phyloP scores from a whole-genome alignment of 2,888 invertebrate species.

The Aricia artaxerxes region DNA sequence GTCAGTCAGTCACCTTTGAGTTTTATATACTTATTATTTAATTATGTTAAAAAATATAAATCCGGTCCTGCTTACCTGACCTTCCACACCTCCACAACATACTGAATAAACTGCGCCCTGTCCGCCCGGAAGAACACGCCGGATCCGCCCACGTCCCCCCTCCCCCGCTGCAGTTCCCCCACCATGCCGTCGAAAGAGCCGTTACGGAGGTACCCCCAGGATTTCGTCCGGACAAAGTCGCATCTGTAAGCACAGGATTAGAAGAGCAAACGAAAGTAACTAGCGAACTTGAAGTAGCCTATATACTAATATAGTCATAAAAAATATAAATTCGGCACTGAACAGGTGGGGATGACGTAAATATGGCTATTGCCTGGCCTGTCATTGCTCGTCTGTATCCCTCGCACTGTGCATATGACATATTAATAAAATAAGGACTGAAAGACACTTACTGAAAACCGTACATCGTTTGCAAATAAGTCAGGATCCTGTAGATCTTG shows the following conservation, averaged over 20 bases:
- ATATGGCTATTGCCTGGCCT: too few relatives aligned
- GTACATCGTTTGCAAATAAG: conserved; percentile 82
- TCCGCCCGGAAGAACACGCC: conserved; percentile 84
- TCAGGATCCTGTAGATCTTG: conserved; percentile 80
- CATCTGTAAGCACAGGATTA: conserved; percentile 55
- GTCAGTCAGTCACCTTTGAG: too few relatives aligned
- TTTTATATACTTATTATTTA: too few relatives aligned
- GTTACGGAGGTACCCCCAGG: conserved; percentile 83
- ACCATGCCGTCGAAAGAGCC: conserved; percentile 85
- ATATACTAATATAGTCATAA: too few relatives aligned
- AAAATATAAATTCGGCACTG: too few relatives aligned
- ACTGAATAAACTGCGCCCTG: conserved; percentile 79
- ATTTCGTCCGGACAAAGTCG: conserved; percentile 68
- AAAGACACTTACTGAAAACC: conserved; percentile 81
- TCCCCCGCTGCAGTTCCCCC: conserved; percentile 76
- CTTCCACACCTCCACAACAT: conserved; percentile 82
- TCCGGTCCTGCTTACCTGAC: conserved; percentile 66
- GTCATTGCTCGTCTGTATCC: too few relatives aligned
- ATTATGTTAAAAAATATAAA: too few relatives aligned
- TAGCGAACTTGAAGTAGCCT: too few relatives aligned
- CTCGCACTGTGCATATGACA: too few relatives aligned
- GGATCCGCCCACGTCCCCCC: conserved; percentile 84
- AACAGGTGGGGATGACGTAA: too few relatives aligned
- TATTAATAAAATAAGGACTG: neutral
- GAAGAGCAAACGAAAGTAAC: too few relatives aligned